These are phyloP conservation scores for Tauraco hartlaubi DNA, from an alignment of 2,797 vertebrate genomes.

Conservation along the genomic window DNA sequence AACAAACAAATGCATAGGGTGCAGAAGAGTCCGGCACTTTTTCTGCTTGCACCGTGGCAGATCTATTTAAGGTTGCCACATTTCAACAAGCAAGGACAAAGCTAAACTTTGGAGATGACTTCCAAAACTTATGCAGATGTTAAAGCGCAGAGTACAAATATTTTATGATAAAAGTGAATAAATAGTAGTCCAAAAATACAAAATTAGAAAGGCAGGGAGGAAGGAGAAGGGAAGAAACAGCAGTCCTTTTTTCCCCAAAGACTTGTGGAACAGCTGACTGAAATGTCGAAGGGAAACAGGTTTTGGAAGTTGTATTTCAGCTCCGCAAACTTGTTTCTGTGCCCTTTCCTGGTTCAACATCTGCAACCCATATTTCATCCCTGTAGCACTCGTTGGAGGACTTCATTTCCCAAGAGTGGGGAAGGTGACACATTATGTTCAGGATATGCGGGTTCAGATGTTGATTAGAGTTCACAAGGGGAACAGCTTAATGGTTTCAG, in stretches of 20 bases:
- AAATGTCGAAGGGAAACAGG: constrained; percentile 69
- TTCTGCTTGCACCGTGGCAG: background rate
- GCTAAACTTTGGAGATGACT: constrained; percentile 27
- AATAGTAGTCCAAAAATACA: constrained; percentile 48
- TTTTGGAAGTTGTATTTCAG: constrained; percentile 58
- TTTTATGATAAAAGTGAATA: constrained; percentile 63
- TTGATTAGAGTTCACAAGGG: constrained; percentile 3
- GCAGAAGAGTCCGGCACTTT: background rate
- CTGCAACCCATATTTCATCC: constrained; percentile 63
- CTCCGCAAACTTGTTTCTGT: constrained; percentile 10
- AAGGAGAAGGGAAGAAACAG: constrained; percentile 19
- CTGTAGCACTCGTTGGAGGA: background rate
- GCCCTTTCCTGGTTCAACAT: constrained; percentile 66
- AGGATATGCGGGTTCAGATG: background rate
- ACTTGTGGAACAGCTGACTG: constrained; percentile 64
- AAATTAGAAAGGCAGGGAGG: background rate
- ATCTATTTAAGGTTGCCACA: background rate
- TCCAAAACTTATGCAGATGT: constrained; percentile 57
- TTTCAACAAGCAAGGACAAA: background rate
- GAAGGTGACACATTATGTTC: constrained; percentile 54
- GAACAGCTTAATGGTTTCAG: constrained; percentile 21
- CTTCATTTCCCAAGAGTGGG: constrained; percentile 40
- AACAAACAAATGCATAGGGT: background rate
- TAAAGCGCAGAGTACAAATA: constrained; percentile 52
- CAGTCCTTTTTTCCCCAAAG: constrained; percentile 27